Percentiles rank a stretch among this genome's conserved stretches.
These are phyloP conservation scores for Stenotaenia linearis DNA, from an alignment of 2,888 invertebrate genomes.

Conservation along the genomic window DNA sequence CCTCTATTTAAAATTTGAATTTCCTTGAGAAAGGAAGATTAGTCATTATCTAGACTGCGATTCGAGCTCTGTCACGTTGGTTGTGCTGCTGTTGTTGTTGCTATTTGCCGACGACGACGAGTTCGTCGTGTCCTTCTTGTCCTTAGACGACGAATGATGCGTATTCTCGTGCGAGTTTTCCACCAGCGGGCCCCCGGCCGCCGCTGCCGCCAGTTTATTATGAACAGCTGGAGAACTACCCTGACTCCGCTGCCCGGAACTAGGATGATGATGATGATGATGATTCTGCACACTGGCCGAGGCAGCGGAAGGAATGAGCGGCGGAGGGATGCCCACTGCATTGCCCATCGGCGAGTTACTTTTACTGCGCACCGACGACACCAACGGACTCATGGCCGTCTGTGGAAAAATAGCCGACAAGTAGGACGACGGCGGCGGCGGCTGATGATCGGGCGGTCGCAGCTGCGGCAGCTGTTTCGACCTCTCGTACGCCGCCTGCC, in stretches of 20 bases:
- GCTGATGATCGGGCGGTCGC: constrained; percentile 30
- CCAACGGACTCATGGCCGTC: constrained; percentile 28
- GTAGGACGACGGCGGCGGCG: background rate
- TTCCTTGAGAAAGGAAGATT: background rate
- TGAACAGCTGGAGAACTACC: constrained; percentile 36
- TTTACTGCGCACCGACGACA: constrained; percentile 32
- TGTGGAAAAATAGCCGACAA: constrained; percentile 30
- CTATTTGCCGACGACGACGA: background rate
- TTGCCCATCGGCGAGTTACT: constrained; percentile 36
- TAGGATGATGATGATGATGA: background rate
- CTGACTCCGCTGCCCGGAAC: constrained; percentile 35
- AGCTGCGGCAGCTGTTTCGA: background rate
- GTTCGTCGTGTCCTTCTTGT: constrained; percentile 1
- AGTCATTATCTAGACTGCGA: constrained; percentile 37
- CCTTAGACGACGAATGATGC: constrained; percentile 27
- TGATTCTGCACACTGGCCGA: constrained; percentile 34
- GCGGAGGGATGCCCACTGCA: constrained; percentile 33
- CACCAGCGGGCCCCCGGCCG: constrained; percentile 26
- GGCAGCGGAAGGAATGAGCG: constrained; percentile 35
- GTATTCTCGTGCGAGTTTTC: constrained; percentile 33
- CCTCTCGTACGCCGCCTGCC: constrained; percentile 32
- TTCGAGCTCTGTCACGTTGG: constrained; percentile 35
- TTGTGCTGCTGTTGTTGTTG: background rate
- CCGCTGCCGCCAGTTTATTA: constrained; percentile 29
- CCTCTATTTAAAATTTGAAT: background rate